Evolutionary conservation across 1,140 invertebrate species (phyloP).

Genomic region (Triops cancriformis): DNA sequence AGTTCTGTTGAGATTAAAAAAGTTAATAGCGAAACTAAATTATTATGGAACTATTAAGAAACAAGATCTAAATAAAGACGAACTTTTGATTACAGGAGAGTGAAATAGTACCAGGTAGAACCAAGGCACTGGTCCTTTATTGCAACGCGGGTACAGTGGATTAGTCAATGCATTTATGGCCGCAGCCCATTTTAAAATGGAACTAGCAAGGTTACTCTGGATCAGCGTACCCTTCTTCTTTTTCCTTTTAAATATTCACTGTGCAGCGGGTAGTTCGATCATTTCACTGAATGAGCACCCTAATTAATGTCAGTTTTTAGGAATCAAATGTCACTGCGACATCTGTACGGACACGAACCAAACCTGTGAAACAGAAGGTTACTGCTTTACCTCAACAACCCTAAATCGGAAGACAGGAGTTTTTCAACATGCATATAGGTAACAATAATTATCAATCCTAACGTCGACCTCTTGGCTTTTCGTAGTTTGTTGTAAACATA

Average conservation of each 20-base stretch:
- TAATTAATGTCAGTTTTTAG: constrained; percentile 42
- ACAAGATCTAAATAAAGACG: background rate
- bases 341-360: constrained; percentile 65
- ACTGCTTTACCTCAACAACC: constrained; percentile 70
- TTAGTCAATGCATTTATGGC: background rate
- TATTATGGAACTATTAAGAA: background rate
- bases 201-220: background rate
- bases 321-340: constrained; percentile 65
- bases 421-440: constrained; percentile 64
- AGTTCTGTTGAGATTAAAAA: too few species aligned
- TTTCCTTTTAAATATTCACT: background rate
- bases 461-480: background rate
- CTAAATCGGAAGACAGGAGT: constrained; percentile 44
- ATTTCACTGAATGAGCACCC: background rate
- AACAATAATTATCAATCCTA: constrained; percentile 32
- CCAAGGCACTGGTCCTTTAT: background rate
- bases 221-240: background rate
- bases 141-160: background rate
- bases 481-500: background rate
- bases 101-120: background rate
- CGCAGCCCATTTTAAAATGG: background rate
- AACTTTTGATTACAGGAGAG: background rate
- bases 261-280: background rate
- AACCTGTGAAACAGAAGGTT: constrained; percentile 79
- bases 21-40: too few species aligned